Base-by-base conservation (phyloP, 2,888 invertebrate genomes). In the Cephus sareptanus region DNA sequence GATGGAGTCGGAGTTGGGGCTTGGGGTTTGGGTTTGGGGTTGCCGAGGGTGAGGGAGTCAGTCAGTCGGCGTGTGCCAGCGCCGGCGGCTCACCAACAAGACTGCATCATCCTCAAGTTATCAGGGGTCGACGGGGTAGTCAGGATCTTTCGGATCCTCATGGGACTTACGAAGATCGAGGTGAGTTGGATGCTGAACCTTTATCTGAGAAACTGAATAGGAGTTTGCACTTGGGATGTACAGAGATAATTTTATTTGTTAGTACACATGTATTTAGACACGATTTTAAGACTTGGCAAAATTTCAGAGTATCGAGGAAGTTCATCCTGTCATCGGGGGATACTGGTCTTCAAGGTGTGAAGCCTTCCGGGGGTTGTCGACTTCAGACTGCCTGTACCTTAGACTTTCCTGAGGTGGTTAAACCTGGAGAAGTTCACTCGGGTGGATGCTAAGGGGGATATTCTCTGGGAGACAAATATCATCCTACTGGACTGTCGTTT, bases 41-140 rank as follows among this genome's bases (percentile, higher is more conserved):
- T 56, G 68, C 56, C 35, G 79, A 79, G 76, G 78, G 77, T 75
- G 81, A 79, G 68, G 68, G 79, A 85, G 76, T 83, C 80, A 84
- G 88, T 88, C 88, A 88, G 90, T 89, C 89, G 89, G 88, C 89
- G 88, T 87, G 84, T 85, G 85, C 83, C 83, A 84, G 86, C 85
- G 87, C 84, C 87, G 86, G 83, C 84, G 83, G 80, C 83, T 81
- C 81, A 79, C 75, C 79, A 56, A 56, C 56, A 71, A 71, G 71
- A 71, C 71, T 71, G 33, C 71, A 71, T 31, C 31, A 31, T 71
- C 71, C 34, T 33, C 31, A n/a, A 13, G 33, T 71, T 34, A 71
- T 71, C 71, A 56, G 56, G 56, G 56, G 23, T 56, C 56, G 56
- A 56, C 56, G 56, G 56, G 56, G 23, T 56, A 56, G 23, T 56